These are phyloP conservation scores for Sialis fuliginosa DNA, from an alignment of 2,888 invertebrate genomes.

Conservation along the genomic window DNA sequence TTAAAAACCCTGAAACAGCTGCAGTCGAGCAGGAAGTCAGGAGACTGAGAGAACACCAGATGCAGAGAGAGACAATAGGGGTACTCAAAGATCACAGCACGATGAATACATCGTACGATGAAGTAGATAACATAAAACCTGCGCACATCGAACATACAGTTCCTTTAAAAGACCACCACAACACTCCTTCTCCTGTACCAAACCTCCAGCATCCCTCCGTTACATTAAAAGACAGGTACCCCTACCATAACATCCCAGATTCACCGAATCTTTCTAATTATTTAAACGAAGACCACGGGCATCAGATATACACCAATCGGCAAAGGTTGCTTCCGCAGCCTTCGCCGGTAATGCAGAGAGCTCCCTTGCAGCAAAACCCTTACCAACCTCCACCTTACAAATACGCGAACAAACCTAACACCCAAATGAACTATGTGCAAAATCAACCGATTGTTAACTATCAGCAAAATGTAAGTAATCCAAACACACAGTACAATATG, in stretches of 20 bases:
- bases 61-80: not conserved
- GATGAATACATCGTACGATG: no score
- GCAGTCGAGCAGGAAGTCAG: slow-evolving; percentile 32
- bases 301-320: no score
- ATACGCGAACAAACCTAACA: not conserved
- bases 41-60: slow-evolving; percentile 26
- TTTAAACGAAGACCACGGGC: no score
- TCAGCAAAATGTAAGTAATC: not conserved
- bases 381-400: not conserved
- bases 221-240: no score
- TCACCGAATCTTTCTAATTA: slow-evolving; percentile 10
- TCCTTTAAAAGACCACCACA: no score
- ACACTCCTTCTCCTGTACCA: not conserved
- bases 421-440: not conserved
- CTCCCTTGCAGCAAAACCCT: slow-evolving; percentile 9
- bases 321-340: slow-evolving; percentile 17
- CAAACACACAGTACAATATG: not conserved
- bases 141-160: no score
- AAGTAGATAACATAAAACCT: no score
- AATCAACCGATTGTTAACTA: not conserved
- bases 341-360: slow-evolving; percentile 10
- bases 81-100: not conserved
- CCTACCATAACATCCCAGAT: no score
- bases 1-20: slow-evolving; percentile 49
- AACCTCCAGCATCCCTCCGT: not conserved